Conservation (phyloP, 1,140 invertebrate species). For the Rhagoletis zephyria region DNA sequence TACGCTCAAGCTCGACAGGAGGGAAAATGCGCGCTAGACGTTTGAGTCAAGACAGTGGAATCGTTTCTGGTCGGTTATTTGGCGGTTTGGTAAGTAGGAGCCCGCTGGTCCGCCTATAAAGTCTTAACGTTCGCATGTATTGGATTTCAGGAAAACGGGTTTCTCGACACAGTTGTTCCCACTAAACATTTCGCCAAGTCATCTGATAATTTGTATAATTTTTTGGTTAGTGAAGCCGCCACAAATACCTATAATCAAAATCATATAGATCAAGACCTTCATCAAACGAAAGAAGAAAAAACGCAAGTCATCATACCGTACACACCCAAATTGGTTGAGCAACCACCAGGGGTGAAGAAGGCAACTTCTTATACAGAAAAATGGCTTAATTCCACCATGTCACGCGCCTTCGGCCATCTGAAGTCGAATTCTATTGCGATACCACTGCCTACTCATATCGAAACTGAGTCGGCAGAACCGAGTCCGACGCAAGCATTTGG, state of each 20-base stretch:
- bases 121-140: not conserved
- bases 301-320: not conserved
- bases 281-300: not conserved
- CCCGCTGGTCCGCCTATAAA: not conserved
- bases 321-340: constrained; percentile 6
- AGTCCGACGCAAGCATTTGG: constrained; percentile 70
- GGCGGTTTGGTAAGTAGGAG: constrained; percentile 64
- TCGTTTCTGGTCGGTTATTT: constrained; percentile 67
- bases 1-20: constrained; percentile 57
- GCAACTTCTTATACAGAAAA: constrained; percentile 65
- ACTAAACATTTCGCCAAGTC: constrained; percentile 52
- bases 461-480: constrained; percentile 68
- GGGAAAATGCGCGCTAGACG: constrained; percentile 62
- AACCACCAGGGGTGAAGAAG: not conserved
- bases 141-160: constrained; percentile 18
- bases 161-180: constrained; percentile 25
- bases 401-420: constrained; percentile 58
- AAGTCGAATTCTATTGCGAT: constrained; percentile 63
- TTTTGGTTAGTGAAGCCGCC: constrained; percentile 50
- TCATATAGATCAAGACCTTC: not conserved
- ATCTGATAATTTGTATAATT: constrained; percentile 56
- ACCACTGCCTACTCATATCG: constrained; percentile 68
- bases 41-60: constrained; percentile 70
- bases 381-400: constrained; percentile 66
- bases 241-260: constrained; percentile 29